These are phyloP conservation scores for Xiphophorus maculatus DNA, from an alignment of 2,113 vertebrate genomes.

Conservation along the genomic window DNA sequence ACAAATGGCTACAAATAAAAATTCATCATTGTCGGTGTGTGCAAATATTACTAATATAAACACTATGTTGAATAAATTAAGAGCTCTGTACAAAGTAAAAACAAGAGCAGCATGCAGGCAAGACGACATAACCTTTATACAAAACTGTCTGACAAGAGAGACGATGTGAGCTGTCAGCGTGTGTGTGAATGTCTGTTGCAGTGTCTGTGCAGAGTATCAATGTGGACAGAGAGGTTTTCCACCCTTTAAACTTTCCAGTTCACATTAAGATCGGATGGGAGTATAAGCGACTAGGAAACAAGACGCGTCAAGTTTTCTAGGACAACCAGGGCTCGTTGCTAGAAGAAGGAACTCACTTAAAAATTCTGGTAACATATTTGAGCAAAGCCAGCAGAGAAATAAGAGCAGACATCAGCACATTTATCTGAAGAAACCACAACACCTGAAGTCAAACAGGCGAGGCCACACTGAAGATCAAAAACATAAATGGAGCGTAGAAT, in stretches of 20 bases:
- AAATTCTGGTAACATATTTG: neutral
- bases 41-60: conserved; percentile 72
- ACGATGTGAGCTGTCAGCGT: neutral
- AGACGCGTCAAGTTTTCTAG: neutral
- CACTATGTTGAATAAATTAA: conserved; percentile 74
- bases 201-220: conserved; percentile 27
- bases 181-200: conserved; percentile 23
- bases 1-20: conserved; percentile 64
- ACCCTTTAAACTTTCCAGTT: conserved; percentile 29
- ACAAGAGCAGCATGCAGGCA: conserved; percentile 81
- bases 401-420: conserved; percentile 3
- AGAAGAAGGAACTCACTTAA: neutral
- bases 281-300: neutral
- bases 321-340: conserved; percentile 13
- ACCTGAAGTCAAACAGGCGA: conserved; percentile 11
- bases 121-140: conserved; percentile 70
- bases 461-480: neutral
- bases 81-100: conserved; percentile 77
- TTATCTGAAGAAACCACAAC: conserved; percentile 15
- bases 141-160: conserved; percentile 51
- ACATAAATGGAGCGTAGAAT: neutral
- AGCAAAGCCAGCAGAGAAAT: neutral
- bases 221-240: conserved; percentile 27
- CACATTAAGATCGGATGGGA: conserved; percentile 11
- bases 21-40: conserved; percentile 59